Evolutionary conservation across 2,797 vertebrate species (phyloP).

Genomic region (Esox masquinongy): DNA sequence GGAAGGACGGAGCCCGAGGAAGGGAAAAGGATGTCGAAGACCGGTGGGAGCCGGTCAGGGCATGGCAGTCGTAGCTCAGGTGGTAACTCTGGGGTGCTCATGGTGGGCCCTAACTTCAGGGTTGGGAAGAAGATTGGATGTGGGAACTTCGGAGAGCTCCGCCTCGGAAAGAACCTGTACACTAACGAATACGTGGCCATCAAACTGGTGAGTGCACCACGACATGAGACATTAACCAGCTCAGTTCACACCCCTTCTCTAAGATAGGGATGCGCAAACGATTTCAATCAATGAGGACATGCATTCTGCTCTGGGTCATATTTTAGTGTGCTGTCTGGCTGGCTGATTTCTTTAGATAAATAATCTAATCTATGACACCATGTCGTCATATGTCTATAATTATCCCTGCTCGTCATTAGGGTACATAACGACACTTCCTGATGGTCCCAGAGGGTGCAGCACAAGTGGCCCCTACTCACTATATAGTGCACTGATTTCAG

Average conservation of each 20-base stretch:
- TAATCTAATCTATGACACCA: not conserved
- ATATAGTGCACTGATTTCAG: too few species aligned
- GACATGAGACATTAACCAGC: not conserved
- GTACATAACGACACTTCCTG: not conserved
- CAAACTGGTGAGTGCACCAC: constrained; percentile 81
- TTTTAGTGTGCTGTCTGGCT: not conserved
- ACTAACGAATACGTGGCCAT: constrained; percentile 97
- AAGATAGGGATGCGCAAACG: too few species aligned
- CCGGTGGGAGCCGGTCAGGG: constrained; percentile 78
- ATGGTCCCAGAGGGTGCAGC: too few species aligned
- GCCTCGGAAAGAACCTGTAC: constrained; percentile 95
- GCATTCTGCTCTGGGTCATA: not conserved
- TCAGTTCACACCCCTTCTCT: too few species aligned
- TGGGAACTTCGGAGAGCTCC: constrained; percentile 96
- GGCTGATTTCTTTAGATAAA: not conserved
- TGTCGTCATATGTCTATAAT: not conserved
- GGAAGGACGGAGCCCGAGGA: constrained; percentile 90
- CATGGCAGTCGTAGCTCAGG: constrained; percentile 81
- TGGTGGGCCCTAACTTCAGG: constrained; percentile 97
- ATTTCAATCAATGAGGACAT: not conserved
- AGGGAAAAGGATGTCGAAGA: constrained; percentile 89
- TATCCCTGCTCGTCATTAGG: not conserved
- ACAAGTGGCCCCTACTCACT: too few species aligned
- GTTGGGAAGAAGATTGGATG: constrained; percentile 98
- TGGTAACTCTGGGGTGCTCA: constrained; percentile 91